Conservation (phyloP, 1,140 invertebrate genomes). For the Lasioglossum baleicum region DNA sequence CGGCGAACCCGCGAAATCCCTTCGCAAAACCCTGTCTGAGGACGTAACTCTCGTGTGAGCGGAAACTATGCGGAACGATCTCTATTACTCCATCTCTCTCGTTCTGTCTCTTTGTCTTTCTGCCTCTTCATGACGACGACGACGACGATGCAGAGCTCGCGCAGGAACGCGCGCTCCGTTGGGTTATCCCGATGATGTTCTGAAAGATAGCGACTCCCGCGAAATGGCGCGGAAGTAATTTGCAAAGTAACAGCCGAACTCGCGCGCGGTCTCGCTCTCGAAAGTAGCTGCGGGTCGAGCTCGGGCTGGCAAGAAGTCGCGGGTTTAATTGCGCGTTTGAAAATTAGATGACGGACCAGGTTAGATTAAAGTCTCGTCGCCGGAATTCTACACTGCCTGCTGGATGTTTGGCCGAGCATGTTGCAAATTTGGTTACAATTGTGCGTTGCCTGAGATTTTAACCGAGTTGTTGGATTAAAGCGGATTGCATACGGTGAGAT, state of each 20-base stretch:
- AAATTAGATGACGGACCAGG: constrained; percentile 31
- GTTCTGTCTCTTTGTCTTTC: background rate
- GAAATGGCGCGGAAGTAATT: constrained; percentile 61
- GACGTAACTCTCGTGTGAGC: background rate
- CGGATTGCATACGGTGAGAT: too few species aligned
- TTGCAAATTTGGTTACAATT: too few species aligned
- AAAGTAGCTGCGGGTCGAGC: constrained; percentile 18
- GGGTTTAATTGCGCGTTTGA: constrained; percentile 55
- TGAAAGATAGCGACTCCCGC: constrained; percentile 47
- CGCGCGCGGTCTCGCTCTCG: background rate
- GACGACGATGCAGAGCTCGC: background rate
- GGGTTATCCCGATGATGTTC: constrained; percentile 39
- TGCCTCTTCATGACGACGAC: background rate
- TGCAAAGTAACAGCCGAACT: constrained; percentile 51
- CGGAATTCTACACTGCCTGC: too few species aligned
- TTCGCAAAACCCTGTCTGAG: background rate
- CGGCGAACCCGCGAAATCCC: too few species aligned
- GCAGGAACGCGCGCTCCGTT: background rate
- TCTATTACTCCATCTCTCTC: background rate
- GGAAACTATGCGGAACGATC: constrained; percentile 22
- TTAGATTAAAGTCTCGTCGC: background rate
- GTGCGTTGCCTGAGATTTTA: too few species aligned
- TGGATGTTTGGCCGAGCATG: too few species aligned
- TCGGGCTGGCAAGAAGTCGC: constrained; percentile 24
- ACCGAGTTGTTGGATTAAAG: too few species aligned